Base-by-base conservation (phyloP, 2,888 invertebrate species). In the Drosophila paranaensis region DNA sequence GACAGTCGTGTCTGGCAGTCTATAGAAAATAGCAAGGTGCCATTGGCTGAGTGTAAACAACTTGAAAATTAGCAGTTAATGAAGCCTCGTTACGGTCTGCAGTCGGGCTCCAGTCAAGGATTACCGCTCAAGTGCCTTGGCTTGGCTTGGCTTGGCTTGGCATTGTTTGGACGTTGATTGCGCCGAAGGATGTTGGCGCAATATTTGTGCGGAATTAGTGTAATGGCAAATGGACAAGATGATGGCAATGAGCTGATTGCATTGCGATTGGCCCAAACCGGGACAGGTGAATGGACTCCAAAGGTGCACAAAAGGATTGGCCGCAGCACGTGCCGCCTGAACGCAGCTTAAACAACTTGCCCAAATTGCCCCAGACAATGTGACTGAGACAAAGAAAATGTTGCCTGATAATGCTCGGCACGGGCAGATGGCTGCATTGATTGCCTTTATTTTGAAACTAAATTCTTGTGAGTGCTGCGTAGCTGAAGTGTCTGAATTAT, bases 1-100 rank as follows among this genome's bases (percentile, higher is more conserved):
- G 83, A 83, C 86, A 86, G 70, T 75, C 72, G 68, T 84, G 79
- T 69, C 72, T 61, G 64, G 40, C 65, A 51, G 27, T 58, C 67
- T 57, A 46, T 73, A 58, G 64, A 74, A 72, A 81, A 72, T 69
- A 60, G 73, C 73, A 56, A 74, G 76, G 83, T 83, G 81, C 73
- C 81, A 70, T 74, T 74, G 71, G 71, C 75, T 33, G 71, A 82
- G 82, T 88, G 88, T 88, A 87, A 87, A 89, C 88, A 87, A 84
- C 80, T 88, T 84, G 79, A 82, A 87, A 87, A 87, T 87, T 87
- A 87, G 82, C 82, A 78, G 80, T 82, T 87, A 89, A 89, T 85
- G 82, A 87, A 86, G 86, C 73, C 89, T 79, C 77, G 85, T 89
- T 81, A 81, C 72, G 69, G 60, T 61, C 13, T 33, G 42, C 9